These are phyloP conservation scores for Lasioglossum malachurum DNA, from an alignment of 2,888 invertebrate species.

Conservation along the genomic window DNA sequence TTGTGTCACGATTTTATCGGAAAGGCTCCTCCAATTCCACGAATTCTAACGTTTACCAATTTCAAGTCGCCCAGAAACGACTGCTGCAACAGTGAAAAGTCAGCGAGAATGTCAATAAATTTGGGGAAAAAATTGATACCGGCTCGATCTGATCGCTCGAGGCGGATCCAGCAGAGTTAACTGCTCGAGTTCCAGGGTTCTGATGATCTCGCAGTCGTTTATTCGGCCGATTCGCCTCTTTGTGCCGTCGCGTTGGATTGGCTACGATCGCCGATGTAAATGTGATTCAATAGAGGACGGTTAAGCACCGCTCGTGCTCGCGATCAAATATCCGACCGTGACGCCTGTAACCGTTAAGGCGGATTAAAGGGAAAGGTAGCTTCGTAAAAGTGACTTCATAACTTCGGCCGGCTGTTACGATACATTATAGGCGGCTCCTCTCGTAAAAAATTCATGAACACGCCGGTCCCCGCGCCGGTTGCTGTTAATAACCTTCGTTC, in stretches of 20 bases:
- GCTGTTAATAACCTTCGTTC: conserved; percentile 11
- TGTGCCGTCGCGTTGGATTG: not conserved
- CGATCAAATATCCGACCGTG: conserved; percentile 4
- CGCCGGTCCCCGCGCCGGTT: not conserved
- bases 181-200: not conserved
- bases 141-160: not conserved
- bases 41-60: no score
- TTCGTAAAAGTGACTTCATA: conserved; percentile 23
- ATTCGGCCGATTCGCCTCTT: not conserved
- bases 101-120: not conserved
- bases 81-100: not conserved
- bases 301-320: conserved; percentile 1
- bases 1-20: no score
- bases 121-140: not conserved
- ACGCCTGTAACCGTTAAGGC: not conserved
- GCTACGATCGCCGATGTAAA: not conserved
- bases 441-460: conserved; percentile 42
- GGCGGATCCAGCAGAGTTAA: not conserved
- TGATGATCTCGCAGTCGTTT: not conserved
- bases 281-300: conserved; percentile 18
- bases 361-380: not conserved
- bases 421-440: not conserved
- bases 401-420: conserved; percentile 18
- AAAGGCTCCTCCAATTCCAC: no score
- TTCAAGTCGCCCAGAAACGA: not conserved